Evolutionary conservation across 1,140 invertebrate genomes (phyloP), one percentile per base, ranked within the genome.

Genomic region (Drosophila pandora): DNA sequence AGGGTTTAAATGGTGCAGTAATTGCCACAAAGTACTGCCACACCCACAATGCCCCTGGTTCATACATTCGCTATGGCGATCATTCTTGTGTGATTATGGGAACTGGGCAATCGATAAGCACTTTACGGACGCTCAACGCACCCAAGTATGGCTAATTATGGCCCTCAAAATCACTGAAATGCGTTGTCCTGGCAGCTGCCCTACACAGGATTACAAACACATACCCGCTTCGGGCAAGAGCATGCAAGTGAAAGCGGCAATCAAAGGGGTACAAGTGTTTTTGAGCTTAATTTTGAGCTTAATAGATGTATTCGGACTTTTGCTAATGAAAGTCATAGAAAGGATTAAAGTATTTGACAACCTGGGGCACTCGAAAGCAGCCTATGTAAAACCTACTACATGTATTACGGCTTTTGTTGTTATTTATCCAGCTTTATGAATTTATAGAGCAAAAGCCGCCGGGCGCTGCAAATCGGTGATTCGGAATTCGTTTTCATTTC

Each of bases 221-320:
- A 50, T 41, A 60, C 13, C 34, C 34, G 47, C n/a, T 34, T 32
- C 50, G 9, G 9, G 6, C 25, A 12, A 1, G 17, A 55, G n/a
- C 28, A 10, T 23, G 17, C 21, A 47, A 47, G 13, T 34, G 34
- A 21, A 22, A 37, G 23, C 5, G n/a, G 13, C 5, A 23, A 2
- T 8, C 10, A 28, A 87, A 74, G 52, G 60, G 52, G 70, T 69
- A 81, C 81, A 85, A 85, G 81, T 87, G 78, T 78, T 78, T 79
- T 77, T 21, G 63, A 58, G 47, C 47, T 41, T 78, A 78, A 82
- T 85, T 79, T 77, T 21, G 63, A 58, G 47, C 47, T 41, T 78
- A 78, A 82, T 85, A 61, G 65, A 71, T 50, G 57, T 48, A 61
- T 63, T 81, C 58, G 53, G 47, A 47, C 67, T 77, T 49, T 57